These are phyloP conservation scores for Melitaea athalia DNA, from an alignment of 2,888 invertebrate genomes.

Conservation along the genomic window DNA sequence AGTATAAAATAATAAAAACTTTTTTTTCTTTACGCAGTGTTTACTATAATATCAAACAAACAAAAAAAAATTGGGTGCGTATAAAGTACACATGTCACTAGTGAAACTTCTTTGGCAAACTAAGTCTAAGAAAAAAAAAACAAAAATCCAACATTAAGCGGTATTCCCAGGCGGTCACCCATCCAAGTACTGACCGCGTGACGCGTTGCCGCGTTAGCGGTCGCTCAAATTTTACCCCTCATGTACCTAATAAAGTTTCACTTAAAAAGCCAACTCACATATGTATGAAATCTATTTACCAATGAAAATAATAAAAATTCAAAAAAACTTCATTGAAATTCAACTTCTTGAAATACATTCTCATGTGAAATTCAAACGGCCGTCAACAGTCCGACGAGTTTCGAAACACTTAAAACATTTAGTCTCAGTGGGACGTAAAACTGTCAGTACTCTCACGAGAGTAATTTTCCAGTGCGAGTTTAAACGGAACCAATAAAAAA, in stretches of 20 bases:
- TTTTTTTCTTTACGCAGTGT: no score
- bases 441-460: constrained; percentile 12
- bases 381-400: constrained; percentile 6
- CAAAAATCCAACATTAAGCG: no score
- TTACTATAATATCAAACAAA: neutral
- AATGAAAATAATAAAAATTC: neutral
- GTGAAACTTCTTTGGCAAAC: no score
- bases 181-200: no score
- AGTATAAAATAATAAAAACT: no score
- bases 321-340: neutral
- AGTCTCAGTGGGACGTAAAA: constrained; percentile 28
- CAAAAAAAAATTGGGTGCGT: neutral
- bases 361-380: constrained; percentile 10
- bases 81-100: no score
- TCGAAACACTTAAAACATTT: constrained; percentile 20
- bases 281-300: neutral
- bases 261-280: no score
- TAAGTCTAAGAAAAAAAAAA: no score
- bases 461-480: constrained; percentile 11
- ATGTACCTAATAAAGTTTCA: no score
- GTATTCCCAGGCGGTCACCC: no score
- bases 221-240: no score
- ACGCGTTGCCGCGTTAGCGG: no score
- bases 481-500: constrained; percentile 15
- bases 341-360: constrained; percentile 3